Evolutionary conservation across 2,888 invertebrate species (phyloP), one percentile per base, ranked within the genome.

Genomic region (Cosmopolites sordidus): DNA sequence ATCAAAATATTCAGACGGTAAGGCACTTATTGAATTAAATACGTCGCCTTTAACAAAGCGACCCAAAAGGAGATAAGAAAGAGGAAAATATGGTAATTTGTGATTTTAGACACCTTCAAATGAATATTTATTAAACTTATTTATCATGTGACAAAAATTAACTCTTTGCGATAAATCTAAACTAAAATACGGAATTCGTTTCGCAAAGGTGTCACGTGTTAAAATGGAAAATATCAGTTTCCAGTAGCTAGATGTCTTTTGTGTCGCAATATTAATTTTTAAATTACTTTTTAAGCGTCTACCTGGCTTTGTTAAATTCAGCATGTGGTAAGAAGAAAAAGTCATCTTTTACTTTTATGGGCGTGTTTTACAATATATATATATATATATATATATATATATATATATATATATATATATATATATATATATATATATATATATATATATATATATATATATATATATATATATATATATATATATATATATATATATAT

Each of bases 121-220:
- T 55, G 55, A 51, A 55, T 55, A 55, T 55, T 55, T 55, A 55
- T 55, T 51, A 48, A 55, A 55, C 38, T 16, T 40, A 55, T 55
- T 55, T 55, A 55, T 55, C 55, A 55, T 51, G 29, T 43, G 51
- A 51, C 55, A 55, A 51, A 54, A 55, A 48, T 55, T 55, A 55
- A 55, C 51, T 43, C 42, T 48, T 40, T 15, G 17, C 48, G 18
- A 37, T 55, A 55, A 51, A 51, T 55, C 43, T 43, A 30, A 29
- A 16, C 17, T 51, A 43, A 51, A 47, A 51, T 33, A 33, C 33
- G 33, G 12, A 9, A 12, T 33, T n/a, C n/a, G 12, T 33, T 33
- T 33, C n/a, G 11, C 33, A 12, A 33, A 33, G n/a, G 33, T n/a
- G 33, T 33, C 12, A 12, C 33, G n/a, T 33, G 33, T 33, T 33